phyloP scores from a whole-genome alignment of 2,888 invertebrate genomes.

The Anthoptus insignis region DNA sequence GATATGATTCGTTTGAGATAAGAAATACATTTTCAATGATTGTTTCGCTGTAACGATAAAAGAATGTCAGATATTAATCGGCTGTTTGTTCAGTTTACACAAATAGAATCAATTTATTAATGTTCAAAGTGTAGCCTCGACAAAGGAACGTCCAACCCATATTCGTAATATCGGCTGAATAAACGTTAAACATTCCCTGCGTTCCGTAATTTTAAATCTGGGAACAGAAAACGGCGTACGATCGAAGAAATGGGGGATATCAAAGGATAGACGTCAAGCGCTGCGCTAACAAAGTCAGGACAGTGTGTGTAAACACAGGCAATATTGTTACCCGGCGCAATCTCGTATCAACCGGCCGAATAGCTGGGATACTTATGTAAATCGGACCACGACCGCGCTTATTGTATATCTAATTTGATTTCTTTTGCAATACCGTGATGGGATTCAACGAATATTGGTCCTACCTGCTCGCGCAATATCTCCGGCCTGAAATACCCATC shows the following conservation, averaged over 20 bases:
- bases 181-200: slow-evolving; percentile 33
- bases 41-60: neutral
- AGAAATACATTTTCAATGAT: neutral
- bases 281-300: slow-evolving; percentile 54
- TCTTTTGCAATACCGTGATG: slow-evolving; percentile 83
- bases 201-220: slow-evolving; percentile 36
- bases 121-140: slow-evolving; percentile 19
- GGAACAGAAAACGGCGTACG: slow-evolving; percentile 31
- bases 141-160: slow-evolving; percentile 25
- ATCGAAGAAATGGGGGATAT: slow-evolving; percentile 38
- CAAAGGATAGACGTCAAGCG: slow-evolving; percentile 58
- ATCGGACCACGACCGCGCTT: slow-evolving; percentile 80
- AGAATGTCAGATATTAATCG: slow-evolving; percentile 10
- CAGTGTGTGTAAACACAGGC: slow-evolving; percentile 67
- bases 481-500: slow-evolving; percentile 65
- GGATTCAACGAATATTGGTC: slow-evolving; percentile 78
- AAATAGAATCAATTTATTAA: slow-evolving; percentile 21
- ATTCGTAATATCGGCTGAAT: slow-evolving; percentile 31
- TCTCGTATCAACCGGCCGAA: slow-evolving; percentile 82
- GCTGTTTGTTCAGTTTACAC: slow-evolving; percentile 1
- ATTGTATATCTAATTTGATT: slow-evolving; percentile 87
- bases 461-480: slow-evolving; percentile 80
- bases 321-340: slow-evolving; percentile 82
- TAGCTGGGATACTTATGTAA: slow-evolving; percentile 85
- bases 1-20: neutral